Percentiles rank a stretch among this genome's conserved stretches.
phyloP scores from a whole-genome alignment of 1,140 invertebrate genomes.

The Drosophila cardini region DNA sequence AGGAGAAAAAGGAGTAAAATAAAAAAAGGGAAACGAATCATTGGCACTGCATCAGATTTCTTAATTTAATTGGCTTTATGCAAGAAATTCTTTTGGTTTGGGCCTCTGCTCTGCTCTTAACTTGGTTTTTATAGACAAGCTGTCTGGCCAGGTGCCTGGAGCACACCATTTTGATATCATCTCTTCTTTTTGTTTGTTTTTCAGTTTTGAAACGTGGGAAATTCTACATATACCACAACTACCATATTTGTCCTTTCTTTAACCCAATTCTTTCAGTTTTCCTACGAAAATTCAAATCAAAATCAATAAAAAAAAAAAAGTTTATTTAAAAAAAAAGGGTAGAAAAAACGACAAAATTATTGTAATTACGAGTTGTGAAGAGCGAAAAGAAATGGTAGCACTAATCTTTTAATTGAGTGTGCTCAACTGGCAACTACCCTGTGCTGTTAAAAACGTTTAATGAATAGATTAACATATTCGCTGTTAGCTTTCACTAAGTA shows the following conservation, averaged over 20 bases:
- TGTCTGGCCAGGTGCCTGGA: conserved; percentile 64
- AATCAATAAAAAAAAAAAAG: conserved; percentile 51
- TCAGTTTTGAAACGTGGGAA: conserved; percentile 45
- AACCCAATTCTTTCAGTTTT: conserved; percentile 51
- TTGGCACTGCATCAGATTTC: conserved; percentile 77
- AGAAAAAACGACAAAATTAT: conserved; percentile 36
- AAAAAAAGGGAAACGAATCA: conserved; percentile 32
- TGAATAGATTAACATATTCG: too few relatives aligned
- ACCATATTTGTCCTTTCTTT: conserved; percentile 19
- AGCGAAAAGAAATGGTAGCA: background rate
- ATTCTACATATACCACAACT: conserved; percentile 5
- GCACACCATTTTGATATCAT: conserved; percentile 33
- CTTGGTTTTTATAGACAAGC: conserved; percentile 72
- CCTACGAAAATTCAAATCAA: conserved; percentile 15
- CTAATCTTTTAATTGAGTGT: background rate
- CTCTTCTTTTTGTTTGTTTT: conserved; percentile 8
- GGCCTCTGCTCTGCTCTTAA: conserved; percentile 16
- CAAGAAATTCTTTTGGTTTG: conserved; percentile 64
- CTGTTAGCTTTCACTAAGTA: too few relatives aligned
- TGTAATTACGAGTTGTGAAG: conserved; percentile 52
- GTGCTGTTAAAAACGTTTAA: too few relatives aligned
- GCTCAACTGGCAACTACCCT: conserved; percentile 8
- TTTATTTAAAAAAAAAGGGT: conserved; percentile 20
- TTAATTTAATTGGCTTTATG: conserved; percentile 84
- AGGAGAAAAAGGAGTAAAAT: background rate